Evolutionary conservation across 2,113 vertebrate species (phyloP).

Genomic region (Nannobrachium achirus): DNA sequence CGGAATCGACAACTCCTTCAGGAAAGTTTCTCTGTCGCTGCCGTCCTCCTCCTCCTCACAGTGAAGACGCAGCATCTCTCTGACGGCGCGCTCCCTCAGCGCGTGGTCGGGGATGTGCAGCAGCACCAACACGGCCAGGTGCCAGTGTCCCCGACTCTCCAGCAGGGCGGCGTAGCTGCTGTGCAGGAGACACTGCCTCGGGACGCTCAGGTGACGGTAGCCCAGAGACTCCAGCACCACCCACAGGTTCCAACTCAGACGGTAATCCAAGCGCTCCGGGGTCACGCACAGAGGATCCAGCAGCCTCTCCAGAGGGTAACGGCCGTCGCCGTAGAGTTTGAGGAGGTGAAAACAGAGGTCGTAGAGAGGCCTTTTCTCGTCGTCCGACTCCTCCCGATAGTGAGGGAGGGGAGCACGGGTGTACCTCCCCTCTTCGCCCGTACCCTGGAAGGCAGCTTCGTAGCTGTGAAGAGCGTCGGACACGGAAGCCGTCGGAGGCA

Average conservation of each 20-base stretch:
- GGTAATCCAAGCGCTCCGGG: conserved; percentile 87
- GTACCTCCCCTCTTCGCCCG: conserved; percentile 79
- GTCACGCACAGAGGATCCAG: conserved; percentile 91
- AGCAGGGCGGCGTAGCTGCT: conserved; percentile 91
- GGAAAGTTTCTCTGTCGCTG: conserved; percentile 84
- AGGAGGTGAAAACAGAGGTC: conserved; percentile 95
- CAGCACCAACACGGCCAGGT: conserved; percentile 90
- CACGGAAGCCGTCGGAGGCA: conserved; percentile 91
- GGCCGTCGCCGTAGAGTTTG: conserved; percentile 94
- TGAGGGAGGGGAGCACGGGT: conserved; percentile 90
- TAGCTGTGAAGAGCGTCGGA: conserved; percentile 88
- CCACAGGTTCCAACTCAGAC: conserved; percentile 97
- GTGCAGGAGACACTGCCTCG: conserved; percentile 86
- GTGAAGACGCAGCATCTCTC: conserved; percentile 86
- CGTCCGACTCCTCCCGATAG: conserved; percentile 69
- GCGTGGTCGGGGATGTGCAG: conserved; percentile 84
- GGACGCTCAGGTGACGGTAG: conserved; percentile 85
- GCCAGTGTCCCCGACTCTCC: conserved; percentile 91
- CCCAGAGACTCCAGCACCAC: conserved; percentile 88
- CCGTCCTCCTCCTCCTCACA: conserved; percentile 85
- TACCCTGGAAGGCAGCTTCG: conserved; percentile 89
- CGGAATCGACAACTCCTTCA: conserved; percentile 86
- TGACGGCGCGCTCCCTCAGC: conserved; percentile 86
- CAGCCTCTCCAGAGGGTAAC: conserved; percentile 89
- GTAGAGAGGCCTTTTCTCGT: conserved; percentile 74